Evolutionary conservation across 1,140 invertebrate species (phyloP).

Genomic region (Zaprionus kolodkinae): DNA sequence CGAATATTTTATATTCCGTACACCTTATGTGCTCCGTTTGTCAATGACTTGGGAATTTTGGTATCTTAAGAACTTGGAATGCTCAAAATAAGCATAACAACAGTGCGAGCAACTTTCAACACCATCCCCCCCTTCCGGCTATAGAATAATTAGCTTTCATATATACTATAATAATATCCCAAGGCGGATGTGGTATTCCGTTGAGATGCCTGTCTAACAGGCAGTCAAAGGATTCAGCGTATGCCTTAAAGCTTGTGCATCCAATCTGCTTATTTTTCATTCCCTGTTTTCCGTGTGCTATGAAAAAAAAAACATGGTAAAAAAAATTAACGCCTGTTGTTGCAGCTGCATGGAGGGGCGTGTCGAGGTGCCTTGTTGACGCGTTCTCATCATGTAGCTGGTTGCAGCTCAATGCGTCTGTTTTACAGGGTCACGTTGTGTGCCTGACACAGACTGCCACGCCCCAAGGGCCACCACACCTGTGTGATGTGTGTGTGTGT

Average conservation of each 20-base stretch:
- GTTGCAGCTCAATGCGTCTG: conserved; percentile 12
- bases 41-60: neutral
- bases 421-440: conserved; percentile 32
- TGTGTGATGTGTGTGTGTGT: conserved; percentile 28
- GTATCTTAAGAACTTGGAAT: neutral
- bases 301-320: conserved; percentile 22
- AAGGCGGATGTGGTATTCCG: neutral
- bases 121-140: neutral
- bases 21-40: neutral
- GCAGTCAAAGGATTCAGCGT: conserved; percentile 36
- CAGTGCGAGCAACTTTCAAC: conserved; percentile 22
- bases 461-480: conserved; percentile 24
- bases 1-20: neutral
- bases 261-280: conserved; percentile 31
- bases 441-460: neutral
- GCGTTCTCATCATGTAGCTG: neutral
- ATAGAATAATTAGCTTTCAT: conserved; percentile 26
- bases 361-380: conserved; percentile 2
- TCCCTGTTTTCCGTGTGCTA: conserved; percentile 13
- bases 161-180: conserved; percentile 21
- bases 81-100: conserved; percentile 11
- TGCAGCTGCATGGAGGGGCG: neutral
- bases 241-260: conserved; percentile 2
- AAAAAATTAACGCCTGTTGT: conserved; percentile 37
- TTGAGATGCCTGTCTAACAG: conserved; percentile 20